phyloP scores from a whole-genome alignment of 2,113 vertebrate species.

The Elanus axillaris region DNA sequence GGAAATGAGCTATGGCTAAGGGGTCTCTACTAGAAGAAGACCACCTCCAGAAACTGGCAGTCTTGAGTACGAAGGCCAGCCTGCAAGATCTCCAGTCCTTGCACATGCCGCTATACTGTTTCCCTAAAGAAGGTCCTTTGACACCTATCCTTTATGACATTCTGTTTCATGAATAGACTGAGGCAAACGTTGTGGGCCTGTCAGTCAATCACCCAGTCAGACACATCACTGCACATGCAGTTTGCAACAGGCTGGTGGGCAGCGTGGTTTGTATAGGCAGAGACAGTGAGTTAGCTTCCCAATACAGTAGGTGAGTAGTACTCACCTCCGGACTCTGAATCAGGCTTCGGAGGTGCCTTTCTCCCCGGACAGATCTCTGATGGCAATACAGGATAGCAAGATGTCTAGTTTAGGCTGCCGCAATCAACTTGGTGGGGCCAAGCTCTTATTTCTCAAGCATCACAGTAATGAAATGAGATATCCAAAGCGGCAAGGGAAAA shows the following conservation, averaged over 20 bases:
- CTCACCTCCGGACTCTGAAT: not conserved
- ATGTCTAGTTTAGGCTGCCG: not conserved
- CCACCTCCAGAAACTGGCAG: not conserved
- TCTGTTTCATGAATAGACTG: not conserved
- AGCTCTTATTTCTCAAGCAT: not conserved
- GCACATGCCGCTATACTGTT: accelerated
- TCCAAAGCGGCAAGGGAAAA: not conserved
- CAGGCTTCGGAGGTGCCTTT: not conserved
- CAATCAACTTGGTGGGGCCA: not conserved
- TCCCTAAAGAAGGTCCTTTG: not conserved
- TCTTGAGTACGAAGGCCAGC: not conserved
- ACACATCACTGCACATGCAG: too few species aligned
- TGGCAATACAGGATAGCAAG: not conserved
- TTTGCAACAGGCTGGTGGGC: not conserved
- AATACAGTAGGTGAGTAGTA: not conserved
- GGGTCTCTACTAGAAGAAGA: not conserved
- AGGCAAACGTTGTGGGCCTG: not conserved
- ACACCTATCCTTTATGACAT: not conserved
- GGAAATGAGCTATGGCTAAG: not conserved
- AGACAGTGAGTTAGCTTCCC: not conserved
- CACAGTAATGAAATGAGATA: not conserved
- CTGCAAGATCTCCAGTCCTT: not conserved
- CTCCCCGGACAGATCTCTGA: not conserved
- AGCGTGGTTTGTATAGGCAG: not conserved
- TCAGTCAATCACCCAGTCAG: not conserved